Percentiles rank a stretch among this genome's conserved stretches.
phyloP scores from a whole-genome alignment of 2,888 invertebrate species.

The Pterobdella sp. region DNA sequence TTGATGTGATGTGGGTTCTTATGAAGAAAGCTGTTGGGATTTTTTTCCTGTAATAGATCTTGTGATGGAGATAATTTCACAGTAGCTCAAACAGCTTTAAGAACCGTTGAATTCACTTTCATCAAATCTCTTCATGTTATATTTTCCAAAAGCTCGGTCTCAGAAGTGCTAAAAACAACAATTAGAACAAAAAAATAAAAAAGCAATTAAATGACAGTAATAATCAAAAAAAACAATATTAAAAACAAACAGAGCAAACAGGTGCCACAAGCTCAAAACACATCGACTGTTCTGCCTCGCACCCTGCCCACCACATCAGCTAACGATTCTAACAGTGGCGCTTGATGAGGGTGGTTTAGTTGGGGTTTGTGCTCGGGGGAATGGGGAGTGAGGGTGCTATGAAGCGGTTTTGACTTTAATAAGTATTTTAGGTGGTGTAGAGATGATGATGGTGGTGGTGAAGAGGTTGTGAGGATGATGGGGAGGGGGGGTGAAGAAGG shows the following conservation, averaged over 20 bases:
- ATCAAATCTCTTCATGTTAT: no score
- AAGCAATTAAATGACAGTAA: neutral
- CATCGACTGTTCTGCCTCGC: neutral
- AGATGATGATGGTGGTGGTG: neutral
- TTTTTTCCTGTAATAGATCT: no score
- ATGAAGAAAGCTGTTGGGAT: no score
- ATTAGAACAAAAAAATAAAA: neutral
- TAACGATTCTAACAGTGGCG: no score
- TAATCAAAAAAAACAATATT: neutral
- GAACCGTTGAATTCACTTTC: no score
- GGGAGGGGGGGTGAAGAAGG: neutral
- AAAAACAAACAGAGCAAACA: neutral
- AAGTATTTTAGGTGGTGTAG: neutral
- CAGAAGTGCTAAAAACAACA: no score
- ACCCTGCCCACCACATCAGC: no score
- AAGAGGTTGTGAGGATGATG: neutral
- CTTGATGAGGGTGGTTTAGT: neutral
- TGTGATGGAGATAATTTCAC: no score
- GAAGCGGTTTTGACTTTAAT: neutral
- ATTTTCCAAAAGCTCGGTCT: no score
- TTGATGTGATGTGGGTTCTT: no score
- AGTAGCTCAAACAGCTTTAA: no score
- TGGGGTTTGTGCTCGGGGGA: neutral
- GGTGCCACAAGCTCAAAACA: neutral
- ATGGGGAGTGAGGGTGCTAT: neutral